Evolutionary conservation across 2,888 invertebrate genomes (phyloP).

Genomic region (Phyllotreta cruciferae): DNA sequence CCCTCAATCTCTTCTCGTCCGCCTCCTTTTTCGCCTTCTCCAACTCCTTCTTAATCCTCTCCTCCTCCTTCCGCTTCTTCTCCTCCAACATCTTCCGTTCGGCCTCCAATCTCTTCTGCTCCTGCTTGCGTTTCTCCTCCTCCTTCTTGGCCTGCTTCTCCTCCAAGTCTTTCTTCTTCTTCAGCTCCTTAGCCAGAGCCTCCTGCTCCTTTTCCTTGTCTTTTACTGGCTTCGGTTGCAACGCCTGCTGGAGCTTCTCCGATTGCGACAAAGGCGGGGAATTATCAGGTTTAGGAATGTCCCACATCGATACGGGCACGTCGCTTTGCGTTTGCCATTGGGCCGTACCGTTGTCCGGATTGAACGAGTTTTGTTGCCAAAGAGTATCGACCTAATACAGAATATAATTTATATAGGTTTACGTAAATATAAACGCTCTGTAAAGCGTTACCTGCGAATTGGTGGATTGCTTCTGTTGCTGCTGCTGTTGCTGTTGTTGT

Average conservation of each 20-base stretch:
- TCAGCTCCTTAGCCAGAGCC: constrained; percentile 60
- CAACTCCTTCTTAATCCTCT: constrained; percentile 62
- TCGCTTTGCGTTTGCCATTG: constrained; percentile 50
- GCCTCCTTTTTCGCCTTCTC: constrained; percentile 62
- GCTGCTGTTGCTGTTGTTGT: constrained; percentile 46
- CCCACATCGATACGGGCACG: constrained; percentile 56
- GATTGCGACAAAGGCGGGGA: constrained; percentile 35
- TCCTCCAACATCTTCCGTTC: constrained; percentile 64
- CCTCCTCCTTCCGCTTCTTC: constrained; percentile 63
- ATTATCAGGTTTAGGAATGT: constrained; percentile 42
- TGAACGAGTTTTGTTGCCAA: constrained; percentile 57
- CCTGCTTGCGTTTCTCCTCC: constrained; percentile 62
- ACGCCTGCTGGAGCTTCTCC: constrained; percentile 39
- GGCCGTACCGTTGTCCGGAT: constrained; percentile 40
- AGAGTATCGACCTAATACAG: constrained; percentile 49
- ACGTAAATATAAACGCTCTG: too few species aligned
- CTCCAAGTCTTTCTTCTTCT: constrained; percentile 61
- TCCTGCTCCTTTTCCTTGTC: constrained; percentile 52
- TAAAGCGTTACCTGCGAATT: too few species aligned
- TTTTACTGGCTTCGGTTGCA: constrained; percentile 38
- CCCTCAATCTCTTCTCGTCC: constrained; percentile 61
- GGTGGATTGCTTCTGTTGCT: too few species aligned
- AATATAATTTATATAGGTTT: too few species aligned
- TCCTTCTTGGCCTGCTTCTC: constrained; percentile 62
- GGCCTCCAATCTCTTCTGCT: constrained; percentile 62